phyloP scores from a whole-genome alignment of 2,797 vertebrate genomes.

The Molossus molossus region DNA sequence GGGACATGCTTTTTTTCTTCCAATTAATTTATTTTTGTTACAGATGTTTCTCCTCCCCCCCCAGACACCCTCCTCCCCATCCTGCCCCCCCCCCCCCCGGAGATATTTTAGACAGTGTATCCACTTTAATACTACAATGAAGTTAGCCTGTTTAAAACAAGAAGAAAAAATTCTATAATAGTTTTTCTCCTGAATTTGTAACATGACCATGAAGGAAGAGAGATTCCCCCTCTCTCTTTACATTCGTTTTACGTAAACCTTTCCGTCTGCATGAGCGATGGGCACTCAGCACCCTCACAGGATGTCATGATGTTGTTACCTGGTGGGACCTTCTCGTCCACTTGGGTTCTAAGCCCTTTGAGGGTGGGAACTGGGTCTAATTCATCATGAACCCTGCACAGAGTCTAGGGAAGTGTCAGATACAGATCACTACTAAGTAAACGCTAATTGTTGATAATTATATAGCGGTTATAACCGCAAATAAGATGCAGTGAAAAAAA shows the following conservation, averaged over 20 bases:
- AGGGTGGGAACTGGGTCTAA: background rate
- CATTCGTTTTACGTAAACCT: too few species aligned
- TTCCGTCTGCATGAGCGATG: background rate
- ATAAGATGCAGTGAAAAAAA: background rate
- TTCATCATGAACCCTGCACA: background rate
- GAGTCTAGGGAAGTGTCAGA: background rate
- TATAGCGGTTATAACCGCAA: background rate
- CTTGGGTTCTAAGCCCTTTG: background rate
- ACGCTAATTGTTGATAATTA: background rate
- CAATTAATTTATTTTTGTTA: too few species aligned
- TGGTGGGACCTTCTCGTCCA: background rate
- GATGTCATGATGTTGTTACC: too few species aligned
- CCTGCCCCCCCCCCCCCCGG: too few species aligned
- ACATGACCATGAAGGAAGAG: background rate
- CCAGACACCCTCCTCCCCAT: too few species aligned
- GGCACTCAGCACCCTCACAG: accelerated
- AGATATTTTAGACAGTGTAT: background rate
- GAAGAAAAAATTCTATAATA: background rate
- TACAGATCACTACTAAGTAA: background rate
- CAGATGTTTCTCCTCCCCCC: too few species aligned
- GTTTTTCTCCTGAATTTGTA: background rate
- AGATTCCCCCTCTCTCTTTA: background rate
- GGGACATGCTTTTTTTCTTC: too few species aligned
- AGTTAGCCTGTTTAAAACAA: background rate
- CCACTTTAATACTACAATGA: background rate